Percentiles rank a stretch among this genome's conserved stretches.
phyloP scores from a whole-genome alignment of 2,113 vertebrate genomes.

The Kryptolebias marmoratus region DNA sequence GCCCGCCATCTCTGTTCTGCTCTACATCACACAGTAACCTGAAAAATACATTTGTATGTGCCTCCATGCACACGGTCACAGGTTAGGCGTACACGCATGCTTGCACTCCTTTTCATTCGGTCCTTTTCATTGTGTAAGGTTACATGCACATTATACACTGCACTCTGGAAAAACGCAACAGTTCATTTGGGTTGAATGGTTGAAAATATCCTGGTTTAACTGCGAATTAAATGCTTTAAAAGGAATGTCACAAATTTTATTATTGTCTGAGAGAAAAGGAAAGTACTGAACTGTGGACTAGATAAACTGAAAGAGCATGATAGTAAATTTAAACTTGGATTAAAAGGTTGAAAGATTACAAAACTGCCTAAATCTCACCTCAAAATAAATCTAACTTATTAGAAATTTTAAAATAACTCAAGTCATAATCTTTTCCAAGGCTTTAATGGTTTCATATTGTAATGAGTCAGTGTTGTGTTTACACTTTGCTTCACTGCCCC shows the following conservation, averaged over 20 bases:
- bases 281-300: no score
- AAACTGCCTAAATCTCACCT: neutral
- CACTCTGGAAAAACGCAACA: constrained; percentile 9
- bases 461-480: neutral
- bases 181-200: constrained; percentile 1
- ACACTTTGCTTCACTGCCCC: constrained; percentile 6
- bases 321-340: neutral
- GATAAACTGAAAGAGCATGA: no score
- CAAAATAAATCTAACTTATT: neutral
- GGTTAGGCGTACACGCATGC: constrained; percentile 37
- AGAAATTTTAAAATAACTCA: neutral
- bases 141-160: constrained; percentile 21
- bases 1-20: constrained; percentile 55
- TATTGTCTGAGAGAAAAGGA: no score
- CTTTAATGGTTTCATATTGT: neutral
- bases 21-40: constrained; percentile 59
- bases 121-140: constrained; percentile 25
- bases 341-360: no score
- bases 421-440: neutral
- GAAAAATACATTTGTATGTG: constrained; percentile 61
- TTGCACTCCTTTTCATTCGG: constrained; percentile 18
- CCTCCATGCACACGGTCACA: constrained; percentile 37
- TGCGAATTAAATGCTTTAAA: neutral
- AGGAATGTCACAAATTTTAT: neutral
- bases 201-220: constrained; percentile 8